Conservation (phyloP, 2,113 vertebrate species). For the Aldabrachelys gigantea region DNA sequence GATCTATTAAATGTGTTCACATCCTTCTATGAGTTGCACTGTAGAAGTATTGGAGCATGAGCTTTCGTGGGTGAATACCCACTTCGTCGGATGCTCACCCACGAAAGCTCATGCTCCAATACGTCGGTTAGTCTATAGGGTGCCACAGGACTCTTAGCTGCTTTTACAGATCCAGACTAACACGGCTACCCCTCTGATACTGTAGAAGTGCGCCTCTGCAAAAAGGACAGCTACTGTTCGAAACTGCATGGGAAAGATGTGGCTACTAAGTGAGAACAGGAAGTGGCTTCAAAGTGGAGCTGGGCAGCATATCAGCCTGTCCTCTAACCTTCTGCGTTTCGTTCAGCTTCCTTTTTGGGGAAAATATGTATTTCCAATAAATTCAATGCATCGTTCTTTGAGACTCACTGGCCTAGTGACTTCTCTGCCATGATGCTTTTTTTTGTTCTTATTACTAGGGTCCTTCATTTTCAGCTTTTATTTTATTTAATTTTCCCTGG, state of each 20-base stretch:
- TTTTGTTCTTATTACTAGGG: background rate
- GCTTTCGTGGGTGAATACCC: too few relatives aligned
- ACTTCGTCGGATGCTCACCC: too few relatives aligned
- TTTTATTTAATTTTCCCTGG: too few relatives aligned
- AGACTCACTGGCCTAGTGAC: background rate
- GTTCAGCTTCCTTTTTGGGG: background rate
- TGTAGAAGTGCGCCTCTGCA: background rate
- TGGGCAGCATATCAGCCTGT: background rate
- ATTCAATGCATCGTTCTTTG: background rate
- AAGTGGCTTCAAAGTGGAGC: background rate
- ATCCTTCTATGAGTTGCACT: background rate
- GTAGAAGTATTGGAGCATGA: background rate
- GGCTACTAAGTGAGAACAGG: background rate
- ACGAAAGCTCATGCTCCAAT: too few relatives aligned
- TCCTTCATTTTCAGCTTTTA: too few relatives aligned
- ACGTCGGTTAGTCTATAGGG: too few relatives aligned
- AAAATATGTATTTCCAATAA: background rate
- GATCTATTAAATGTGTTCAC: background rate
- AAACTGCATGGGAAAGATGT: background rate
- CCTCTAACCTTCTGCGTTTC: background rate
- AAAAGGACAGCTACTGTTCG: background rate
- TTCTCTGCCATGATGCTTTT: fast-evolving
- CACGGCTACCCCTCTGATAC: background rate
- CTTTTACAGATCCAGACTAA: too few relatives aligned
- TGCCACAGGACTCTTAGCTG: too few relatives aligned